These are phyloP conservation scores for Lydus trimaculatus DNA, from an alignment of 2,888 invertebrate genomes.

Conservation along the genomic window DNA sequence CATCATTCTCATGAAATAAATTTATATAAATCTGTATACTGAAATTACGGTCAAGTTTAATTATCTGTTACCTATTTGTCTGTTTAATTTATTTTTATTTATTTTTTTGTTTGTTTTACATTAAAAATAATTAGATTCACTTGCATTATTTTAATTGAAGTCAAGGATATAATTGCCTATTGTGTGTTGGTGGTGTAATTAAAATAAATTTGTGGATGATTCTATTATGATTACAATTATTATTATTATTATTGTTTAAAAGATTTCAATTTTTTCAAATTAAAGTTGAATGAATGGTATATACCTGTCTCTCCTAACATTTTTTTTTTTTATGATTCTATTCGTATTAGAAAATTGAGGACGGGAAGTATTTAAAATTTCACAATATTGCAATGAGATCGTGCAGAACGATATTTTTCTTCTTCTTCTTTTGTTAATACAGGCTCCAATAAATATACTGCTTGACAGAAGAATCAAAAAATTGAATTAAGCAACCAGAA, in stretches of 20 bases:
- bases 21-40: not conserved
- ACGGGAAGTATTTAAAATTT: slow-evolving; percentile 6
- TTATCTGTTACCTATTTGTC: not conserved
- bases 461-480: not conserved
- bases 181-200: not conserved
- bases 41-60: slow-evolving; percentile 9
- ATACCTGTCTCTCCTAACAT: not conserved
- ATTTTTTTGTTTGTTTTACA: not conserved
- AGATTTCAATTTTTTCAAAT: not conserved
- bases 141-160: not conserved
- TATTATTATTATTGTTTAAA: not conserved
- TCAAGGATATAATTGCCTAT: not conserved
- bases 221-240: not conserved
- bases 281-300: not conserved
- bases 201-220: not conserved
- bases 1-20: not conserved
- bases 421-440: too few relatives aligned
- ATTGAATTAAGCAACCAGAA: not conserved
- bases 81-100: not conserved
- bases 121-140: not conserved
- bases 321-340: not conserved
- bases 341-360: not conserved
- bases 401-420: slow-evolving; percentile 4
- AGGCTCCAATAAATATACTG: not conserved
- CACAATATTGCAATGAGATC: not conserved